Conservation (phyloP, 1,140 invertebrate species). For the Sycophila sp. region DNA sequence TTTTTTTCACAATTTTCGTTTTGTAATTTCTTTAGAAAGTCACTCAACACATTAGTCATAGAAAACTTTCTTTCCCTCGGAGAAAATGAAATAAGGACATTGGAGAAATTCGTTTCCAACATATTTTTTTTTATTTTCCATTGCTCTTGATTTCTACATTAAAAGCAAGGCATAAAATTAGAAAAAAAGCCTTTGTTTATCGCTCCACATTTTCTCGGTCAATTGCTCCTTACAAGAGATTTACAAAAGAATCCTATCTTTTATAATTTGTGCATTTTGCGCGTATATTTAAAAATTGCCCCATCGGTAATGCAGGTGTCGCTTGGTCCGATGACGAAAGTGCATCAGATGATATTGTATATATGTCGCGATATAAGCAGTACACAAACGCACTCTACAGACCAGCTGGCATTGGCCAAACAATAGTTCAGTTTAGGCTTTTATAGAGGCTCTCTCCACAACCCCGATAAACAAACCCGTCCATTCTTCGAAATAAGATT, state of each 20-base stretch:
- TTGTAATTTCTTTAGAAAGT: conserved; percentile 15
- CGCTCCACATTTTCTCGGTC: too few relatives aligned
- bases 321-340: background rate
- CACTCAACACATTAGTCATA: background rate
- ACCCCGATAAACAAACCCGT: conserved; percentile 36
- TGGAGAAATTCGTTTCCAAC: too few relatives aligned
- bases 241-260: too few relatives aligned
- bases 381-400: conserved; percentile 9
- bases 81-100: background rate
- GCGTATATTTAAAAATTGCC: conserved; percentile 2
- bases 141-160: too few relatives aligned
- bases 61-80: too few relatives aligned
- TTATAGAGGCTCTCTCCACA: background rate
- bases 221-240: too few relatives aligned
- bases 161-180: too few relatives aligned
- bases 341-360: conserved; percentile 9
- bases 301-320: conserved; percentile 1
- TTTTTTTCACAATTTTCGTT: conserved; percentile 36
- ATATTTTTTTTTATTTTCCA: too few relatives aligned
- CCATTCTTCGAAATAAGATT: conserved; percentile 14
- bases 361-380: background rate
- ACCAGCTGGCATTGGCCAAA: conserved; percentile 26
- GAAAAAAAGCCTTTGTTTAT: too few relatives aligned
- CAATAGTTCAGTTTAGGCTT: conserved; percentile 4
- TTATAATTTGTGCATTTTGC: too few relatives aligned